Conservation (phyloP, 2,888 invertebrate species). For the Ypsolopha sequella region DNA sequence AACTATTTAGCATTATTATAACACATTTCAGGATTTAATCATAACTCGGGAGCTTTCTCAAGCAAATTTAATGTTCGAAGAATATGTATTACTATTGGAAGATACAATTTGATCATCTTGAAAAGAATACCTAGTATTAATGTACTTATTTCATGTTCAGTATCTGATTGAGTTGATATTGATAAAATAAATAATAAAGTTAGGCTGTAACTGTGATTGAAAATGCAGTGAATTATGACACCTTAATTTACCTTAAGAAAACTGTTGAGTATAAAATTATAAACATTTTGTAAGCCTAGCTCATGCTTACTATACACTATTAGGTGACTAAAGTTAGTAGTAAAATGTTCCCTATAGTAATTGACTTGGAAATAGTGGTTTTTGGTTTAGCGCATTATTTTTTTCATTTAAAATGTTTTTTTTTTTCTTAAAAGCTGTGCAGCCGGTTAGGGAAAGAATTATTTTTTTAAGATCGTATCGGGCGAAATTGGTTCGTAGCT, state of each 20-base stretch:
- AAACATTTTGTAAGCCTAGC: slow-evolving; percentile 63
- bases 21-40: no score
- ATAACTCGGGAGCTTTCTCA: no score
- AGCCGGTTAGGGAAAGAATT: slow-evolving; percentile 14
- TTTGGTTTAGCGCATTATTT: slow-evolving; percentile 38
- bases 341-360: slow-evolving; percentile 87
- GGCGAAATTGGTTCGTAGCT: slow-evolving; percentile 18
- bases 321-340: slow-evolving; percentile 68
- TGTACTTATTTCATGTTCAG: no score
- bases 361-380: slow-evolving; percentile 83
- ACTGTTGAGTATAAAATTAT: slow-evolving; percentile 67
- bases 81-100: no score
- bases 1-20: no score
- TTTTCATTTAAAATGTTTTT: slow-evolving; percentile 10
- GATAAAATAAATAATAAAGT: no score
- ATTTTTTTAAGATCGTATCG: slow-evolving; percentile 16
- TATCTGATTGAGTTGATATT: no score
- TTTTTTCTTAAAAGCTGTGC: slow-evolving; percentile 17
- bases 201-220: not conserved
- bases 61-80: no score
- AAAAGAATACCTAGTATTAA: no score
- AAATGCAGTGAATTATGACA: slow-evolving; percentile 14
- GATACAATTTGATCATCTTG: no score
- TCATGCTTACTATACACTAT: slow-evolving; percentile 54
- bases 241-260: slow-evolving; percentile 61